Evolutionary conservation across 2,888 invertebrate genomes (phyloP).

Genomic region (Odontothrips loti): DNA sequence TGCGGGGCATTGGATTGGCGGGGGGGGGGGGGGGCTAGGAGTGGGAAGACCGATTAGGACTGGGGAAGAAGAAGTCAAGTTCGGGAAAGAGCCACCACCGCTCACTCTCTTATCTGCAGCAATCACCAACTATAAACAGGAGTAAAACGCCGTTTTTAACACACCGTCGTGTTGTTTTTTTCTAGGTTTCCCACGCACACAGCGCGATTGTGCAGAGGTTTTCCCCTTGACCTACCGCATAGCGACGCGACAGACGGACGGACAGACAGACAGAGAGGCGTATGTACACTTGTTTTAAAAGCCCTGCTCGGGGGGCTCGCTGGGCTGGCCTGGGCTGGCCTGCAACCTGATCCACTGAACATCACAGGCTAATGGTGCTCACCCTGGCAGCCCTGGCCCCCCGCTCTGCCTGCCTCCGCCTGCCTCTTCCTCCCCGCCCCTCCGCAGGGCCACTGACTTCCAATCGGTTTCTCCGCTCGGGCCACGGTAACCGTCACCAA

Average conservation of each 20-base stretch:
- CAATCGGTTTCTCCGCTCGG: too few species aligned
- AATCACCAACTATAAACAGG: too few species aligned
- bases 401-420: neutral
- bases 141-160: too few species aligned
- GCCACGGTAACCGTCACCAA: too few species aligned
- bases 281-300: slow-evolving; percentile 17
- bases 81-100: too few species aligned
- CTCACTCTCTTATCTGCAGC: too few species aligned
- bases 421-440: neutral
- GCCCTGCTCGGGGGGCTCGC: neutral
- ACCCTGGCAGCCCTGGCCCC: neutral
- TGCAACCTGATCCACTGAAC: slow-evolving; percentile 22
- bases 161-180: too few species aligned
- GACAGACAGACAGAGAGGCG: neutral
- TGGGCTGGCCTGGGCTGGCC: neutral
- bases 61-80: too few species aligned
- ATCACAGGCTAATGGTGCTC: slow-evolving; percentile 22
- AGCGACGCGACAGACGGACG: neutral
- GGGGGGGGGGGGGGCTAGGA: neutral
- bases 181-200: too few species aligned
- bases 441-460: neutral
- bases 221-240: slow-evolving; percentile 11
- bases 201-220: neutral
- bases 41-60: neutral
- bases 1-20: neutral